Evolutionary conservation across 2,113 vertebrate species (phyloP).

Genomic region (Meriones unguiculatus): DNA sequence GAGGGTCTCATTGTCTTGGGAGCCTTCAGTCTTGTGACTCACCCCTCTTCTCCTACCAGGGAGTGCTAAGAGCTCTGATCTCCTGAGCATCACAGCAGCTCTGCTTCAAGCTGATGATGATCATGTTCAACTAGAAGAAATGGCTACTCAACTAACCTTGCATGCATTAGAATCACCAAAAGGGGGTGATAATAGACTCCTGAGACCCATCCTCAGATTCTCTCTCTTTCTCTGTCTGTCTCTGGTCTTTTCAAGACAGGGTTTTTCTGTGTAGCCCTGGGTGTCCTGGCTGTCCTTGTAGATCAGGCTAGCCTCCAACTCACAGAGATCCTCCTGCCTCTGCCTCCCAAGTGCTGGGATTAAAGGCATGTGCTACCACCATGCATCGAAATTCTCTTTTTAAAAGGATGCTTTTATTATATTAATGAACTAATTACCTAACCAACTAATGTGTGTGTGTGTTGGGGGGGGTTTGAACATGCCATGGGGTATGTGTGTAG

Average conservation of each 20-base stretch:
- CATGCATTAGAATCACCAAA: neutral
- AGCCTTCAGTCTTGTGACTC: neutral
- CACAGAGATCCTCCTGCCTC: neutral
- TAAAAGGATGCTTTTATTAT: neutral
- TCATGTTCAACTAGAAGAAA: neutral
- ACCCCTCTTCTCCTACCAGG: neutral
- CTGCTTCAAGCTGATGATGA: neutral
- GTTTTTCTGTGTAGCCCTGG: neutral
- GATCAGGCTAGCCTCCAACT: neutral
- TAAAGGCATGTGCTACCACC: neutral
- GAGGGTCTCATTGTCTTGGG: neutral
- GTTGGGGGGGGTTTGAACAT: neutral
- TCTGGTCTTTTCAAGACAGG: neutral
- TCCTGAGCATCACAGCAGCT: neutral
- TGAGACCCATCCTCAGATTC: neutral
- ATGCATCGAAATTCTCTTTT: neutral
- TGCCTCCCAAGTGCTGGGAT: neutral
- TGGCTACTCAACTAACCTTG: neutral
- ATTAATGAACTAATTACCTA: neutral
- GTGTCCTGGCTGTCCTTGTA: neutral
- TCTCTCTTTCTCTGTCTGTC: neutral
- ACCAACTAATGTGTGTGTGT: too few species aligned
- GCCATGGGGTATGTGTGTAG: neutral
- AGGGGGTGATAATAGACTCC: neutral
- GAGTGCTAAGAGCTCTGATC: neutral